phyloP scores from a whole-genome alignment of 2,113 vertebrate species.

The Varanus salvator region DNA sequence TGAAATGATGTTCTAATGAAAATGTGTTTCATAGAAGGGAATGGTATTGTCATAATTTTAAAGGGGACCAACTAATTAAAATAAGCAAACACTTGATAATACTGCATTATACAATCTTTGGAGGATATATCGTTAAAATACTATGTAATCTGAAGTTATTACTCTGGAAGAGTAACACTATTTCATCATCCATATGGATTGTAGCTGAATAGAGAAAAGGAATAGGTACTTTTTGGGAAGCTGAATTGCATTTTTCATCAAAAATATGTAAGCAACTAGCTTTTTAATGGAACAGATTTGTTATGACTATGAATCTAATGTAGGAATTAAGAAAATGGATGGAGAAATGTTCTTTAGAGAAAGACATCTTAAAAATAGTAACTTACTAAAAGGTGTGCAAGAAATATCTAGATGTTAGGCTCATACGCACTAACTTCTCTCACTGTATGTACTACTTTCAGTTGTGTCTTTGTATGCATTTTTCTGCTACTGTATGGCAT shows the following conservation, averaged over 20 bases:
- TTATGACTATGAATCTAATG: not conserved
- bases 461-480: constrained; percentile 49
- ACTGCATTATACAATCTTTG: not conserved
- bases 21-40: not conserved
- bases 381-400: constrained; percentile 29
- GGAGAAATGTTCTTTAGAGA: not conserved
- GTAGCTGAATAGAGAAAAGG: not conserved
- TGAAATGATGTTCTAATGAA: not conserved
- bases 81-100: not conserved
- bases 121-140: not conserved
- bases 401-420: constrained; percentile 37
- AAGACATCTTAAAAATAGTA: not conserved
- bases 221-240: not conserved
- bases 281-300: not conserved
- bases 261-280: not conserved
- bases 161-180: not conserved
- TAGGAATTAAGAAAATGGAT: not conserved
- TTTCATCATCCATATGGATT: not conserved
- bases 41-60: not conserved
- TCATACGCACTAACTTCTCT: not conserved
- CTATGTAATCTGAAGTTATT: not conserved
- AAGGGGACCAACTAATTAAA: not conserved
- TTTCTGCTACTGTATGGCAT: constrained; percentile 71
- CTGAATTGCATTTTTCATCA: not conserved
- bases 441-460: constrained; percentile 23